These are phyloP conservation scores for Miltochrista miniata DNA, from an alignment of 2,888 invertebrate genomes.

Conservation along the genomic window DNA sequence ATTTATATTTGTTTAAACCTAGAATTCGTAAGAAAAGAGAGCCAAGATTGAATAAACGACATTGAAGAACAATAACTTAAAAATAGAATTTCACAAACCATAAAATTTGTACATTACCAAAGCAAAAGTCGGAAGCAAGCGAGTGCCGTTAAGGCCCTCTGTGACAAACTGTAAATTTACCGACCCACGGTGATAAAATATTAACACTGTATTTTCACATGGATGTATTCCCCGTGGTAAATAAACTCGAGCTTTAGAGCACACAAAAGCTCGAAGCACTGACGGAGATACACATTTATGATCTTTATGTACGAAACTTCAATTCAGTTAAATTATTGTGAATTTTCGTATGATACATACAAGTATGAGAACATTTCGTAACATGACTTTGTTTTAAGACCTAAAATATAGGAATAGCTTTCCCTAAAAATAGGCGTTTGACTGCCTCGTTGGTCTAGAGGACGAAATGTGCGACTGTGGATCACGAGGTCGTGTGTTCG, in stretches of 20 bases:
- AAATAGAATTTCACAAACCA: background rate
- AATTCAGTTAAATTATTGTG: background rate
- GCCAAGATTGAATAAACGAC: too few relatives aligned
- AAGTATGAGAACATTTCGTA: too few relatives aligned
- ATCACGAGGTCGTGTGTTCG: too few relatives aligned
- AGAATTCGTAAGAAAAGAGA: conserved; percentile 3
- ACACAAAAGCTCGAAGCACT: background rate
- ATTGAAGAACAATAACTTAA: too few relatives aligned
- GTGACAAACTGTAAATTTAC: conserved; percentile 7
- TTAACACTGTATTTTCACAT: conserved; percentile 6
- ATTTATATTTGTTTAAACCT: too few relatives aligned
- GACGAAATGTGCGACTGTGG: too few relatives aligned
- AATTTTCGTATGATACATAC: background rate
- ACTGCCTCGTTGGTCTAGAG: too few relatives aligned
- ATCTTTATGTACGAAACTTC: background rate
- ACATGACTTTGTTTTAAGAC: too few relatives aligned
- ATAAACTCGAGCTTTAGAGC: conserved; percentile 1
- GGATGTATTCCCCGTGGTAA: conserved; percentile 4
- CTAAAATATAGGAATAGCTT: too few relatives aligned
- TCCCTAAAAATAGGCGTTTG: too few relatives aligned
- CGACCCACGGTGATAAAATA: conserved; percentile 9
- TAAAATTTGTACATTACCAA: background rate
- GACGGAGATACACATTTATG: background rate
- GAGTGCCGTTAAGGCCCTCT: background rate
- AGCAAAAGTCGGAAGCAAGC: conserved; percentile 3